Evolutionary conservation across 2,888 invertebrate species (phyloP).

Genomic region (Lepidocyrtinus sp.): DNA sequence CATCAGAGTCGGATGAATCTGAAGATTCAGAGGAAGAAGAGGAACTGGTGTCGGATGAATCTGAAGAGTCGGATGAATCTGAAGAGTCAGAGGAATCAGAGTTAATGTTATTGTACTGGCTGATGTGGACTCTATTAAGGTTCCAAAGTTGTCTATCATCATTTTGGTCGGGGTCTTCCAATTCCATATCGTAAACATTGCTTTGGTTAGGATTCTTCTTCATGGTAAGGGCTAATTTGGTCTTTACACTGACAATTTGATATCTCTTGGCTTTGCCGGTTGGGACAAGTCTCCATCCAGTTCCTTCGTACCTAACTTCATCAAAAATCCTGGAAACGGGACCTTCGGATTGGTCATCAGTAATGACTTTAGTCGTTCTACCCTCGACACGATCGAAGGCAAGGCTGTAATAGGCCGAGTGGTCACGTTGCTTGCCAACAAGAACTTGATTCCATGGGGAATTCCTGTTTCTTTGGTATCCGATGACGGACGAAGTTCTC

Average conservation of each 20-base stretch:
- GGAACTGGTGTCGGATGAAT: not conserved
- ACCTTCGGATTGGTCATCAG: not conserved
- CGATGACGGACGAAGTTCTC: slow-evolving; percentile 24
- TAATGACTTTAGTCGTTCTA: slow-evolving; percentile 25
- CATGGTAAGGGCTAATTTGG: slow-evolving; percentile 35
- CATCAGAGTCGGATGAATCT: too few species aligned
- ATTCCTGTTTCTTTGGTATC: not conserved
- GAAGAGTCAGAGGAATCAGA: not conserved
- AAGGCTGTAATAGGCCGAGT: slow-evolving; percentile 27
- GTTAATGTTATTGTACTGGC: not conserved
- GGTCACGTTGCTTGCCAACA: slow-evolving; percentile 19
- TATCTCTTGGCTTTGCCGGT: slow-evolving; percentile 22
- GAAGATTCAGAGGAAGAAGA: too few species aligned
- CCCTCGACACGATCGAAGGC: slow-evolving; percentile 33
- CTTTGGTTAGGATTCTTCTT: slow-evolving; percentile 21
- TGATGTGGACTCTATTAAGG: slow-evolving; percentile 21
- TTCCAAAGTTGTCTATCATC: slow-evolving; percentile 38
- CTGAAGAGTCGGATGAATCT: slow-evolving; percentile 1
- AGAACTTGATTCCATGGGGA: slow-evolving; percentile 43
- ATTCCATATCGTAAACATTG: slow-evolving; percentile 24
- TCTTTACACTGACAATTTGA: slow-evolving; percentile 33
- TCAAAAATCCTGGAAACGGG: slow-evolving; percentile 25
- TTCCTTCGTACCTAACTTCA: not conserved
- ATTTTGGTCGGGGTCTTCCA: slow-evolving; percentile 35
- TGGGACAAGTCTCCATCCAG: slow-evolving; percentile 37